phyloP scores from a whole-genome alignment of 2,888 invertebrate species.

The Macropis europaea region DNA sequence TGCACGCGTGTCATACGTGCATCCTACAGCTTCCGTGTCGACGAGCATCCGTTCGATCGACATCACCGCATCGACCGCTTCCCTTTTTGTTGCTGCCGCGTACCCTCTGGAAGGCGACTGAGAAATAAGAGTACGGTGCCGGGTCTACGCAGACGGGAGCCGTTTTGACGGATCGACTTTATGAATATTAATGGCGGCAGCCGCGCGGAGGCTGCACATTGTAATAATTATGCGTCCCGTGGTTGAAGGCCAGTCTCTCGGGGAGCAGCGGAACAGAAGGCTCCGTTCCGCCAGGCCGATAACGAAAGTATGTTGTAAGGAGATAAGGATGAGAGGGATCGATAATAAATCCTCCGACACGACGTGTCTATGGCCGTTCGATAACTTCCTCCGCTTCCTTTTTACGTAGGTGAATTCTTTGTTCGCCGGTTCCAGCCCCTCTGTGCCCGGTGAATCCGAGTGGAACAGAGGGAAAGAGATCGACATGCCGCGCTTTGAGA shows the following conservation, averaged over 20 bases:
- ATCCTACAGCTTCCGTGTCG: not conserved
- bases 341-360: slow-evolving; percentile 48
- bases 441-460: slow-evolving; percentile 18
- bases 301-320: slow-evolving; percentile 38
- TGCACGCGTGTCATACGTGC: slow-evolving; percentile 5
- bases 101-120: slow-evolving; percentile 7
- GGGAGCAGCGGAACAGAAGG: not conserved
- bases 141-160: slow-evolving; percentile 17
- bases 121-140: slow-evolving; percentile 9
- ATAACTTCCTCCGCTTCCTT: slow-evolving; percentile 40
- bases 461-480: slow-evolving; percentile 13
- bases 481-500: slow-evolving; percentile 28
- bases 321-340: slow-evolving; percentile 41
- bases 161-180: slow-evolving; percentile 62
- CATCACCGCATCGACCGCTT: not conserved
- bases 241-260: slow-evolving; percentile 8
- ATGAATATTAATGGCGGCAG: slow-evolving; percentile 61
- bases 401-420: slow-evolving; percentile 34
- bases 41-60: slow-evolving; percentile 1
- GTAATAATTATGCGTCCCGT: slow-evolving; percentile 62
- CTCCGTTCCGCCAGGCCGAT: slow-evolving; percentile 19
- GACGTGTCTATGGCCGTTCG: slow-evolving; percentile 32
- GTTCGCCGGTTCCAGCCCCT: slow-evolving; percentile 14
- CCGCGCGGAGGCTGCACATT: slow-evolving; percentile 38
- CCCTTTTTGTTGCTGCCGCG: not conserved